phyloP scores from a whole-genome alignment of 2,113 vertebrate species.

The Puntigrus tetrazona region DNA sequence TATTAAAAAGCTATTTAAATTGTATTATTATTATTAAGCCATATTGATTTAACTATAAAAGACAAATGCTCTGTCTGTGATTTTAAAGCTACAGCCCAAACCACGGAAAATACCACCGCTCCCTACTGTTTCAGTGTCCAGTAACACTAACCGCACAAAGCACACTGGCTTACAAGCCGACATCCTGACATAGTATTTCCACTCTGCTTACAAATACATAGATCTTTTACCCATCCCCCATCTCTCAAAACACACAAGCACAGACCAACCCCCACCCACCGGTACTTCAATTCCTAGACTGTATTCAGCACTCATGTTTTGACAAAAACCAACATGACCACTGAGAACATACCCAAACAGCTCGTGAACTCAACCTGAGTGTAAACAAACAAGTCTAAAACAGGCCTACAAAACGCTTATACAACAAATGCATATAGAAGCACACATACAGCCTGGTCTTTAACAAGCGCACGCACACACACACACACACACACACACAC shows the following conservation, averaged over 20 bases:
- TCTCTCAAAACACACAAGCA: background rate
- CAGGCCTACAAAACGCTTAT: background rate
- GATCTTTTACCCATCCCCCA: background rate
- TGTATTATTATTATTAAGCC: too few species aligned
- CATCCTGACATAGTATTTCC: constrained; percentile 21
- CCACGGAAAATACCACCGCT: background rate
- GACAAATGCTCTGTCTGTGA: background rate
- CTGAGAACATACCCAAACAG: background rate
- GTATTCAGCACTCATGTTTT: background rate
- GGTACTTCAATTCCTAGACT: background rate
- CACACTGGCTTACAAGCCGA: constrained; percentile 2
- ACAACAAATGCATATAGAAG: constrained; percentile 57
- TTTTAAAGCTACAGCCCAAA: background rate
- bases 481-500: too few species aligned
- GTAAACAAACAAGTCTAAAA: constrained; percentile 5
- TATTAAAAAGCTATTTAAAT: too few species aligned
- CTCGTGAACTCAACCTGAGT: background rate
- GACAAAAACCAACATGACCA: background rate
- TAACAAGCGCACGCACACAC: too few species aligned
- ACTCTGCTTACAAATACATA: constrained; percentile 26
- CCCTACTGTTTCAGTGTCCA: background rate
- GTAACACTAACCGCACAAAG: constrained; percentile 12
- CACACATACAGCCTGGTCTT: too few species aligned
- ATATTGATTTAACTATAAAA: background rate
- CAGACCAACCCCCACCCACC: background rate